These are phyloP conservation scores for Cerastoderma edule DNA, from an alignment of 2,888 invertebrate genomes.

Conservation along the genomic window DNA sequence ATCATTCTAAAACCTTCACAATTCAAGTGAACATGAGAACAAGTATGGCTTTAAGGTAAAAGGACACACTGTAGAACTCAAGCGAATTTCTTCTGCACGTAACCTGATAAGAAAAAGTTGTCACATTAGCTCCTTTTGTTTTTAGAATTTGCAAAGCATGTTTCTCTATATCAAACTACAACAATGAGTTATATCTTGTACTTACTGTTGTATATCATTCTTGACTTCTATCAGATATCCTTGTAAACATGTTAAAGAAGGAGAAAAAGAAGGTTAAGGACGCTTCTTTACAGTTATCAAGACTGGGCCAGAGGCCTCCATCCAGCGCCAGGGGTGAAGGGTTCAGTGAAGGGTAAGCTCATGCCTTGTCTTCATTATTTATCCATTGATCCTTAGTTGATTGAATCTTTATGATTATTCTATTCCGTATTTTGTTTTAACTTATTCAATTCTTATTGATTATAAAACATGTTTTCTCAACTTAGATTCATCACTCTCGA, in stretches of 20 bases:
- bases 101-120: too few species aligned
- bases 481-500: too few species aligned
- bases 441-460: background rate
- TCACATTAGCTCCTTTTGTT: too few species aligned
- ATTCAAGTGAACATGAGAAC: too few species aligned
- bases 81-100: too few species aligned
- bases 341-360: constrained; percentile 44
- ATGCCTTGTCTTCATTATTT: background rate
- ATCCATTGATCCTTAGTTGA: too few species aligned
- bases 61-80: too few species aligned
- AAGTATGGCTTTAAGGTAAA: too few species aligned
- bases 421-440: background rate
- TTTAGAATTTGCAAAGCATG: too few species aligned
- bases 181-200: too few species aligned
- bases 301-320: constrained; percentile 54
- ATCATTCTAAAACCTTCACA: too few species aligned
- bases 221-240: constrained; percentile 75
- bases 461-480: background rate
- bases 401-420: background rate
- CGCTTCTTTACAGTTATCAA: constrained; percentile 63
- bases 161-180: too few species aligned
- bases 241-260: constrained; percentile 83
- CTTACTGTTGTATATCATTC: constrained; percentile 8
- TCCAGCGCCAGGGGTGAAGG: constrained; percentile 55
- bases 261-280: constrained; percentile 81